These are phyloP conservation scores for Hyppa rectilinea DNA, from an alignment of 2,888 invertebrate species.

Conservation along the genomic window DNA sequence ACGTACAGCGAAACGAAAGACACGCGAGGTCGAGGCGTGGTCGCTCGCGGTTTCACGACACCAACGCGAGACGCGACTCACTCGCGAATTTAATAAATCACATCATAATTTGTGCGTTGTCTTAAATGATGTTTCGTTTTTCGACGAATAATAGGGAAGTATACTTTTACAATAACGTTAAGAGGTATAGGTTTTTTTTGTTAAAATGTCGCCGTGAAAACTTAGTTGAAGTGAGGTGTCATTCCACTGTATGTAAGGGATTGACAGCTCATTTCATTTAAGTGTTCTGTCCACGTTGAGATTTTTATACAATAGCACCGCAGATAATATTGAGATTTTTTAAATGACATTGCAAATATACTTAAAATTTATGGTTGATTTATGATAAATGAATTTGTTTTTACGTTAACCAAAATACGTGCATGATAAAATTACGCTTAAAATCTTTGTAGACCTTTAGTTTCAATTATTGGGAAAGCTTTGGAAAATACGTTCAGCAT, in stretches of 20 bases:
- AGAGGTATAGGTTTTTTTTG: not conserved
- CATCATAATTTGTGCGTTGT: conserved; percentile 54
- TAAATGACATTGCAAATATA: not conserved
- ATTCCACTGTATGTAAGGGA: too few species aligned
- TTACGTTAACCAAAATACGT: not conserved
- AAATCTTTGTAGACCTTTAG: not conserved
- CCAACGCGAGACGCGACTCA: conserved; percentile 13
- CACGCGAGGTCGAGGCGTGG: not conserved
- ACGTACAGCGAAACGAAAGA: not conserved
- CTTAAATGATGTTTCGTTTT: conserved; percentile 47
- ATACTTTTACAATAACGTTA: not conserved
- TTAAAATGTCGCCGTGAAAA: too few species aligned
- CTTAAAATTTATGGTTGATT: too few species aligned
- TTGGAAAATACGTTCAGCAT: not conserved
- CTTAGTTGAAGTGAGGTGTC: too few species aligned
- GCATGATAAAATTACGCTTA: conserved; percentile 1
- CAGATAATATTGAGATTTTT: too few species aligned
- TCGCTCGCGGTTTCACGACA: not conserved
- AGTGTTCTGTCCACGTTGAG: too few species aligned
- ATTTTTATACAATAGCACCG: too few species aligned
- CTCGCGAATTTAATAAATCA: conserved; percentile 68
- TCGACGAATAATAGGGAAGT: conserved; percentile 8
- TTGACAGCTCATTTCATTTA: too few species aligned
- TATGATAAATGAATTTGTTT: not conserved
- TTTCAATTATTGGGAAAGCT: not conserved